Evolutionary conservation across 2,888 invertebrate genomes (phyloP), one percentile per base, ranked within the genome.

Genomic region (Phaonia tiefii): DNA sequence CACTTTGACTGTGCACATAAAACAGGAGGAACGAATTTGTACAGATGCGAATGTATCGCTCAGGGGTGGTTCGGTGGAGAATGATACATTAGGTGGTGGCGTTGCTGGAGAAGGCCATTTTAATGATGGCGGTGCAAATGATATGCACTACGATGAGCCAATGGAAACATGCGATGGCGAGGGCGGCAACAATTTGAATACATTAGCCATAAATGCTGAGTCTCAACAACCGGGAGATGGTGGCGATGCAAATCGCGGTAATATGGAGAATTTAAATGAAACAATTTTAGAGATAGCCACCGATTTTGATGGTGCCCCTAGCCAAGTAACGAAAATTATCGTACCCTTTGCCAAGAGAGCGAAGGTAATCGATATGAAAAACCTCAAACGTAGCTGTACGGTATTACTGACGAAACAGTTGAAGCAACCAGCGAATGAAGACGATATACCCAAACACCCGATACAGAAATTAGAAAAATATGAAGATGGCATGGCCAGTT

Each of bases 331-430:
- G 22, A 95, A 95, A 91, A 93, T 94, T 60, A 93, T 94, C 86
- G 95, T 97, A 80, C 93, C 94, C 0, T 97, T 96, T 89, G 96
- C 97, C 4, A 94, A 94, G 90, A 93, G 94, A 73, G 96, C 97
- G 4, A 97, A 97, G 88, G 95, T 95, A 77, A 93, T 97, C 51
- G 96, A 98, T 87, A 97, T 97, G 93, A 95, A 95, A 86, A 94
- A 94, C 87, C 90, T 97, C 56, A 97, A 97, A 88, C 91, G 92
- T n/a, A 92, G 93, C 70, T 94, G 96, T 82, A 96, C 96, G 94
- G 92, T 92, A 49, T 89, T 94, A 82, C 90, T 96, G 8, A 85
- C 86, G 39, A 86, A 85, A 11, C 88, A 89, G 76, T 70, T 89
- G 46, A 75, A 85, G 1, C 84, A 73, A 17, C 71, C 76, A 13